These are phyloP conservation scores for Xiphophorus birchmanni DNA, from an alignment of 2,797 vertebrate species.

Conservation along the genomic window DNA sequence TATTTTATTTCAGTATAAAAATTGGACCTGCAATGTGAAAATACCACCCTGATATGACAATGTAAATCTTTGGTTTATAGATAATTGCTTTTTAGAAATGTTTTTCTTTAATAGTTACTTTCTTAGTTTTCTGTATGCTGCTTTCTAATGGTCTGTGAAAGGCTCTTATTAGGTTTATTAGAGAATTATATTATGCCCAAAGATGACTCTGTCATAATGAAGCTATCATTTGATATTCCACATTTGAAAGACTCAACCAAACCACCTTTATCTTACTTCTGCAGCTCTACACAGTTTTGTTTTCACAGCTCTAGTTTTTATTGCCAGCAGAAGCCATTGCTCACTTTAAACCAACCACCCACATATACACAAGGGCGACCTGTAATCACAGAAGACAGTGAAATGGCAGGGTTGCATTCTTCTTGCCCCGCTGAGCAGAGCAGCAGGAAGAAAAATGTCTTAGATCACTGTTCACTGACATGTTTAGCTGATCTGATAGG, in stretches of 20 bases:
- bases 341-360: not conserved
- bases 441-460: constrained; percentile 57
- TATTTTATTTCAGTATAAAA: too few species aligned
- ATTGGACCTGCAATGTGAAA: too few species aligned
- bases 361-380: not conserved
- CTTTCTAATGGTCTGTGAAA: not conserved
- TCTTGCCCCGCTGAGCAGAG: constrained; percentile 46
- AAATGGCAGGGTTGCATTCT: constrained; percentile 54
- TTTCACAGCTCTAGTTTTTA: not conserved
- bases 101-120: not conserved
- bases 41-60: not conserved
- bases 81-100: not conserved
- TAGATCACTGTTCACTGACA: constrained; percentile 64
- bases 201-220: not conserved
- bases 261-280: not conserved
- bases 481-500: constrained; percentile 69
- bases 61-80: not conserved
- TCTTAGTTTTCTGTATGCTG: not conserved
- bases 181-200: not conserved
- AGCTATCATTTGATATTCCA: not conserved
- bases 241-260: not conserved
- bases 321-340: not conserved
- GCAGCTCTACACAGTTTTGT: not conserved
- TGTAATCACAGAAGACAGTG: constrained; percentile 34
- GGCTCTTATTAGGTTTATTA: too few species aligned